These are phyloP conservation scores for Ceriagrion tenellum DNA, from an alignment of 2,888 invertebrate genomes.

Conservation along the genomic window DNA sequence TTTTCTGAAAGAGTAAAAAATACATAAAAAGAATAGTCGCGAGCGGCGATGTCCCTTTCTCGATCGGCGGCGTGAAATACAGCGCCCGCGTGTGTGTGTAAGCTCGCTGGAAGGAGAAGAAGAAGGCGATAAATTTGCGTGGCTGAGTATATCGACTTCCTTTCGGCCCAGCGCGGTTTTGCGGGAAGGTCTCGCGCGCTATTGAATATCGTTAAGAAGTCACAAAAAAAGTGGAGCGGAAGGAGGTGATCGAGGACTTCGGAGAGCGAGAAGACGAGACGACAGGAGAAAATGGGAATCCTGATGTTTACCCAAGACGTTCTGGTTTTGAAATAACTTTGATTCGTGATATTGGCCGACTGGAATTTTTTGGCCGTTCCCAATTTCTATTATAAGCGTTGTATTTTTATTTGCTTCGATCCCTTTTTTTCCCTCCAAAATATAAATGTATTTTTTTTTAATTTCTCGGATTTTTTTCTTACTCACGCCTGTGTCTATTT, in stretches of 20 bases:
- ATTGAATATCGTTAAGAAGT: not conserved
- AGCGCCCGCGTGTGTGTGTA: not conserved
- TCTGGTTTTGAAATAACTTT: not conserved
- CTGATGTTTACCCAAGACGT: not conserved
- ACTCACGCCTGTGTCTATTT: not conserved
- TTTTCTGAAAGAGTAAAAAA: not conserved
- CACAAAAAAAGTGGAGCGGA: slow-evolving; percentile 1
- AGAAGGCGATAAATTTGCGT: not conserved
- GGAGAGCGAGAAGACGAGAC: not conserved
- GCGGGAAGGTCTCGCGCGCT: not conserved
- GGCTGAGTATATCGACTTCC: not conserved
- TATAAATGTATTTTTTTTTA: not conserved
- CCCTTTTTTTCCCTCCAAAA: not conserved
- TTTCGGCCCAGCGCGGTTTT: not conserved
- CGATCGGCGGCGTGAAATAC: not conserved
- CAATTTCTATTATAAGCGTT: not conserved
- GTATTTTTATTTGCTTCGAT: not conserved
- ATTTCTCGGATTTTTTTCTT: not conserved
- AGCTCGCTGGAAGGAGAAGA: not conserved
- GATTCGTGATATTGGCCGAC: not conserved
- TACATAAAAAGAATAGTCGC: not conserved
- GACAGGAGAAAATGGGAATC: not conserved
- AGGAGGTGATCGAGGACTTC: not conserved
- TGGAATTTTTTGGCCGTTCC: not conserved
- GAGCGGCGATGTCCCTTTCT: not conserved